phyloP scores from a whole-genome alignment of 2,113 vertebrate species.

The Zapornia atra region DNA sequence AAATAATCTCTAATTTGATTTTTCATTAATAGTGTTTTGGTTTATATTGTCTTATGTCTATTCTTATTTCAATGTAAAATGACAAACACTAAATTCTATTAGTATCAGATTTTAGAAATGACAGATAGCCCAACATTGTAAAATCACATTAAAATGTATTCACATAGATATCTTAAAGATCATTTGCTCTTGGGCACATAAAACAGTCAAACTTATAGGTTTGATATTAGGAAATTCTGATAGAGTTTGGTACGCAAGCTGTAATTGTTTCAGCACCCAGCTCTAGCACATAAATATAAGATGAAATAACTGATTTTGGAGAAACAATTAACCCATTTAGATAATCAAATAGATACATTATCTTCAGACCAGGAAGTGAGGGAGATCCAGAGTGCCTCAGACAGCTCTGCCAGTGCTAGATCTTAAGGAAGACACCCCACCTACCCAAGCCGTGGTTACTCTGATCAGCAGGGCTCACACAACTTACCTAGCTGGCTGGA shows the following conservation, averaged over 20 bases:
- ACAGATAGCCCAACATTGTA: constrained; percentile 7
- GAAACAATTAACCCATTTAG: neutral
- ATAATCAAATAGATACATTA: neutral
- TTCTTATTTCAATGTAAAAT: constrained; percentile 25
- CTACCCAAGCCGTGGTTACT: neutral
- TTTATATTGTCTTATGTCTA: constrained; percentile 29
- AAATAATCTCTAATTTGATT: constrained; percentile 45
- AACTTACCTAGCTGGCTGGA: neutral
- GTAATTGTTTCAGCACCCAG: neutral
- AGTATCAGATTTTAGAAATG: constrained; percentile 44
- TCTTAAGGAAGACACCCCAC: neutral
- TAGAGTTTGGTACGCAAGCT: neutral
- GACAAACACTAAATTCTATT: constrained; percentile 50
- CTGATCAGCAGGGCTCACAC: neutral
- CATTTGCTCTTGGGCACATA: neutral
- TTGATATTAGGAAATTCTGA: neutral
- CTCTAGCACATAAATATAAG: neutral
- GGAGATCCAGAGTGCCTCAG: neutral
- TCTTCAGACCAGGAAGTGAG: neutral
- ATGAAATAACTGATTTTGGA: neutral
- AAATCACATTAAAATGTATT: constrained; percentile 45
- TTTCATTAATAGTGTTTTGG: constrained; percentile 42
- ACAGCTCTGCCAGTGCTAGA: neutral
- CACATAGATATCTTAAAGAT: neutral
- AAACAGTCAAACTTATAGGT: neutral